Evolutionary conservation across 2,797 vertebrate genomes (phyloP).

Genomic region (Rhodeus uyekii): DNA sequence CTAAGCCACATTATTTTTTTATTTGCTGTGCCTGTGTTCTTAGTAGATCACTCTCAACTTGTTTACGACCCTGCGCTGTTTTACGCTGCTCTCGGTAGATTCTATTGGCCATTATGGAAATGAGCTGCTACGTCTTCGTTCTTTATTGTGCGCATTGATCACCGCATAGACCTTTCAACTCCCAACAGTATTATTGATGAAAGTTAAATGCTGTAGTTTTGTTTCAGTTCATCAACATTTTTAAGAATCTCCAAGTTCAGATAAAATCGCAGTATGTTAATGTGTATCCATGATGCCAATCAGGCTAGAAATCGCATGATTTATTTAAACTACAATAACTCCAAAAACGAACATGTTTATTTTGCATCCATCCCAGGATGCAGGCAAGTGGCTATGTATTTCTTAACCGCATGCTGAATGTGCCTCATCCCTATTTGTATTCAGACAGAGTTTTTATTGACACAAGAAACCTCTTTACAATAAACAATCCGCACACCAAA

Average conservation of each 20-base stretch:
- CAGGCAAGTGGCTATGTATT: constrained; percentile 9
- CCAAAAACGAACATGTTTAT: background rate
- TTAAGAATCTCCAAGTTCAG: background rate
- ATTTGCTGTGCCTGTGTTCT: no score
- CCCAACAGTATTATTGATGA: background rate
- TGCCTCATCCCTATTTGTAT: constrained; percentile 67
- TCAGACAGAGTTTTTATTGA: constrained; percentile 63
- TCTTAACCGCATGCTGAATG: constrained; percentile 44
- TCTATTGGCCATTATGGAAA: background rate
- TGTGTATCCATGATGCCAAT: background rate
- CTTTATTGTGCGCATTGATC: background rate
- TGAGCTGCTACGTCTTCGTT: background rate
- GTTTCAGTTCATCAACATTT: background rate
- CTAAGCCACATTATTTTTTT: no score
- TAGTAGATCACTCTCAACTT: no score
- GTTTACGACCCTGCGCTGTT: background rate
- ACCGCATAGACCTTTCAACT: no score
- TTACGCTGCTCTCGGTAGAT: background rate
- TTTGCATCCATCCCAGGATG: constrained; percentile 19
- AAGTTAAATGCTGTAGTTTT: background rate
- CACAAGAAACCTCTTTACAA: constrained; percentile 64
- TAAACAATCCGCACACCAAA: constrained; percentile 77
- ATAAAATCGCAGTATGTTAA: background rate
- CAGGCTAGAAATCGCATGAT: background rate
- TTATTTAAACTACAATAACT: background rate